Conservation (phyloP, 2,113 vertebrate species). For the Pachycephala philippinensis region DNA sequence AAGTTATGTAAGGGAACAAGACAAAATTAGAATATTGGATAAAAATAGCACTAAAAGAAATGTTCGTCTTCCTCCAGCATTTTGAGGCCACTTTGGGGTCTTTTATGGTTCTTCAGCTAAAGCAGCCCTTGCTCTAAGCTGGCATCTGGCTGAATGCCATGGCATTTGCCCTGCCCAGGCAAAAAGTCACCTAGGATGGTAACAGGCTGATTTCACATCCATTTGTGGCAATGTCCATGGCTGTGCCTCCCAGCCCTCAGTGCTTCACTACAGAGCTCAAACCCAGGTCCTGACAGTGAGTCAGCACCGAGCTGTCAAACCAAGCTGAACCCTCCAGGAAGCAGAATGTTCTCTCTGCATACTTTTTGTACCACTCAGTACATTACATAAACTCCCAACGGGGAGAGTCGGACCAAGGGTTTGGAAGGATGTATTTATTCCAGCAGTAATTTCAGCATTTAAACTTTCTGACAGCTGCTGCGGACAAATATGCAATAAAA, state of each 20-base stretch:
- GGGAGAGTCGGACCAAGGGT: constrained; percentile 11
- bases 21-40: constrained; percentile 23
- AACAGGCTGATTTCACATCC: not conserved
- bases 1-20: constrained; percentile 10
- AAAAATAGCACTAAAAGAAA: constrained; percentile 22
- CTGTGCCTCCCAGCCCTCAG: not conserved
- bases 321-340: not conserved
- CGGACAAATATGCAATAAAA: constrained; percentile 11
- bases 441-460: constrained; percentile 52
- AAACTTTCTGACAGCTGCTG: constrained; percentile 60
- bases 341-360: constrained; percentile 14
- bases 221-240: constrained; percentile 17
- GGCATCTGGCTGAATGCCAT: not conserved
- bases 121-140: not conserved
- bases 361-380: constrained; percentile 23
- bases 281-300: not conserved
- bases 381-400: constrained; percentile 44
- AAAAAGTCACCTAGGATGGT: not conserved
- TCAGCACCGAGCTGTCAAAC: constrained; percentile 51
- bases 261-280: not conserved
- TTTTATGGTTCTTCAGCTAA: not conserved
- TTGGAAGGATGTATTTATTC: constrained; percentile 51
- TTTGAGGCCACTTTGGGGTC: not conserved
- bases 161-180: not conserved
- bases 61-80: not conserved